Conservation (phyloP, 2,888 invertebrate species). For the Coelogynopora nodosa region DNA sequence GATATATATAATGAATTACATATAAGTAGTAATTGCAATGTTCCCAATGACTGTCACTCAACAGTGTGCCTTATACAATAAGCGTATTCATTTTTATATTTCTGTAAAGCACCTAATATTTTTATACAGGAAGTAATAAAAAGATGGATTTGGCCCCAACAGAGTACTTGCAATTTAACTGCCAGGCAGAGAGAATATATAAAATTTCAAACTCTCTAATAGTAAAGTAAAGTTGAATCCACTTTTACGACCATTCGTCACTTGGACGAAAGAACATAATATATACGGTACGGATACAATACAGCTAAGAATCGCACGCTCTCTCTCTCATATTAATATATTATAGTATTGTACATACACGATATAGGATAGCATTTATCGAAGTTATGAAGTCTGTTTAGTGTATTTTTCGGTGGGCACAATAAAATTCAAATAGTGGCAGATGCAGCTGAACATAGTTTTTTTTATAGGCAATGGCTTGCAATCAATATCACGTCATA, state of each 20-base stretch:
- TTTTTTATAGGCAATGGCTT: too few relatives aligned
- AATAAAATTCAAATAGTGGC: too few relatives aligned
- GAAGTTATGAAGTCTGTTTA: too few relatives aligned
- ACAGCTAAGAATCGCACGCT: too few relatives aligned
- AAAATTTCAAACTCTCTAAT: background rate
- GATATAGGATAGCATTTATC: too few relatives aligned
- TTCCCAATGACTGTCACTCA: background rate
- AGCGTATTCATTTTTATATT: background rate
- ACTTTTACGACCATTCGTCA: background rate
- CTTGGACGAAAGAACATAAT: too few relatives aligned
- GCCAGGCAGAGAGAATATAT: background rate
- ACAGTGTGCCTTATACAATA: background rate
- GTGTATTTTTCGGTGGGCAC: too few relatives aligned
- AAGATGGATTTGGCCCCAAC: background rate
- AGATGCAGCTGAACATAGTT: too few relatives aligned
- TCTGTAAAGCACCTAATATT: background rate
- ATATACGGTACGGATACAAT: background rate
- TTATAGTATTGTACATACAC: too few relatives aligned
- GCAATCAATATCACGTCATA: too few relatives aligned
- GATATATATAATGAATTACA: too few relatives aligned
- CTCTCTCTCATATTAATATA: too few relatives aligned
- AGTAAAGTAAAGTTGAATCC: background rate
- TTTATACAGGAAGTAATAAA: conserved; percentile 12
- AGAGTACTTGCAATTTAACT: conserved; percentile 17
- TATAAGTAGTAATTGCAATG: background rate